Conservation (phyloP, 1,140 invertebrate species). For the Penaeus vannamei region DNA sequence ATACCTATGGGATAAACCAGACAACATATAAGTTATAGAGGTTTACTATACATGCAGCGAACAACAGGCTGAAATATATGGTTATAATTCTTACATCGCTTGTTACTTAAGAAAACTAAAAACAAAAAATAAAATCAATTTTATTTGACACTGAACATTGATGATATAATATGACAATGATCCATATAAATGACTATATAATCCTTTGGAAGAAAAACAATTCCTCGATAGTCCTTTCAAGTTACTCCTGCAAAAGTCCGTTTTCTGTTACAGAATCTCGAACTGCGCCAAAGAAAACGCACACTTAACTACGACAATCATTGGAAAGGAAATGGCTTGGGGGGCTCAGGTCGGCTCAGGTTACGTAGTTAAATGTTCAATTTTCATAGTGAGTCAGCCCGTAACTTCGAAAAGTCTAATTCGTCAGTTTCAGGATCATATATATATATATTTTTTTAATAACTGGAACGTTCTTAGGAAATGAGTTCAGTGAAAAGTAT, state of each 20-base stretch:
- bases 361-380: not conserved
- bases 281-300: constrained; percentile 34
- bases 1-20: constrained; percentile 41
- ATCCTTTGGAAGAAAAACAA: not conserved
- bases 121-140: not conserved
- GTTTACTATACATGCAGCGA: constrained; percentile 41
- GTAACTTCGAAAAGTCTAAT: not conserved
- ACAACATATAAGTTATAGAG: constrained; percentile 42
- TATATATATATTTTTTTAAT: too few species aligned
- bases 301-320: constrained; percentile 37
- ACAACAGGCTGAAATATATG: constrained; percentile 45
- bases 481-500: too few species aligned
- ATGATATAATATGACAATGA: constrained; percentile 54
- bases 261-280: constrained; percentile 36
- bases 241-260: constrained; percentile 25
- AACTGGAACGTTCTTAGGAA: too few species aligned
- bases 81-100: constrained; percentile 7
- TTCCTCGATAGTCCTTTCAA: not conserved
- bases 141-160: constrained; percentile 53
- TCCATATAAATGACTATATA: constrained; percentile 15
- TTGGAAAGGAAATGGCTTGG: not conserved
- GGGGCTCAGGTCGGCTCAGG: not conserved
- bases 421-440: constrained; percentile 21
- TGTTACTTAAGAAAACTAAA: constrained; percentile 38
- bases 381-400: constrained; percentile 19